Evolutionary conservation across 2,888 invertebrate species (phyloP).

Genomic region (Zelleria hepariella): DNA sequence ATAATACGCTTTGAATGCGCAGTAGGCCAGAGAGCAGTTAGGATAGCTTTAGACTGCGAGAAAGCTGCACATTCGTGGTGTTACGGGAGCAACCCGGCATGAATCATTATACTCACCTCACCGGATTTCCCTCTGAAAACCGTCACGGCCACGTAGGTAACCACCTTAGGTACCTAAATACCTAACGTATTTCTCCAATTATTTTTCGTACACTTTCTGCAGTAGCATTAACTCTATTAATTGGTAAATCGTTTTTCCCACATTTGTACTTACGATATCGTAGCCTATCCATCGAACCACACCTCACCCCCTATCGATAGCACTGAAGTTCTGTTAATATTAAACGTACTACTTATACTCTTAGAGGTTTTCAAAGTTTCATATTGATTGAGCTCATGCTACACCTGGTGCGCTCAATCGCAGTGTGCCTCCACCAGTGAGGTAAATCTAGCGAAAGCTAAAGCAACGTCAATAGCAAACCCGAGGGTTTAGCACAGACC

Average conservation of each 20-base stretch:
- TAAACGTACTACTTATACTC: no score
- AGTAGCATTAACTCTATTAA: background rate
- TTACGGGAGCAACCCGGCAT: background rate
- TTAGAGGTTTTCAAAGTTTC: background rate
- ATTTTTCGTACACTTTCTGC: no score
- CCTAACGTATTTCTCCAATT: no score
- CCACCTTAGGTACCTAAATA: background rate
- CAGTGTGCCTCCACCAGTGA: background rate
- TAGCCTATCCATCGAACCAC: no score
- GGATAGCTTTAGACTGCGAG: background rate
- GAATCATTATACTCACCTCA: background rate
- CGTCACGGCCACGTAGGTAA: background rate
- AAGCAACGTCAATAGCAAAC: background rate
- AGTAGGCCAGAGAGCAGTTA: background rate
- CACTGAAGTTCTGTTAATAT: background rate
- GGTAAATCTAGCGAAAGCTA: background rate
- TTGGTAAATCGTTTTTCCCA: background rate
- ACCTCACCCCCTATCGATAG: background rate
- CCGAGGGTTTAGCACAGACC: background rate
- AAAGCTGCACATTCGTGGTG: background rate
- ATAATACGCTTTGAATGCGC: background rate
- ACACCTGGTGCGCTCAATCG: no score
- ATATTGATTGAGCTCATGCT: background rate
- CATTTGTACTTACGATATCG: background rate
- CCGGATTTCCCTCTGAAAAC: background rate